A percentile compares a stretch with the other conserved stretches of the same genome.
These are phyloP conservation scores for Corythoichthys haematopterus DNA, from an alignment of 2,113 vertebrate genomes.

Conservation along the genomic window DNA sequence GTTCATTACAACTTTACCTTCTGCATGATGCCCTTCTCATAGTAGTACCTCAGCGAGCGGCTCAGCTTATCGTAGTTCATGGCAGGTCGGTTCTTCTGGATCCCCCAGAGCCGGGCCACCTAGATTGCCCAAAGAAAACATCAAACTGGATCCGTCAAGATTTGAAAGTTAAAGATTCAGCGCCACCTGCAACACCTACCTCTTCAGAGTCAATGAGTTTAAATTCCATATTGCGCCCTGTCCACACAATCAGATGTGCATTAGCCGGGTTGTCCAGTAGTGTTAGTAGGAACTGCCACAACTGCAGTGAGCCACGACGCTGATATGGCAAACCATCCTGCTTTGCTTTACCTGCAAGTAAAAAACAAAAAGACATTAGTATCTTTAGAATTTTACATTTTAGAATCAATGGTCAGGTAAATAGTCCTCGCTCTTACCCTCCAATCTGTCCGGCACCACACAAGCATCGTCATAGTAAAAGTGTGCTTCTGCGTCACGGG, in stretches of 20 bases:
- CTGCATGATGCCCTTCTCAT: constrained; percentile 98
- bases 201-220: constrained; percentile 92
- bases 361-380: neutral
- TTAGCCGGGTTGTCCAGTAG: constrained; percentile 88
- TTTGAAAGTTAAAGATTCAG: neutral
- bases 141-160: no score
- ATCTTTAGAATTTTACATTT: neutral
- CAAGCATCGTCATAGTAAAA: constrained; percentile 87
- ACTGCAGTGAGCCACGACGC: constrained; percentile 88
- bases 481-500: constrained; percentile 79
- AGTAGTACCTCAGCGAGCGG: constrained; percentile 92
- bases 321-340: constrained; percentile 90
- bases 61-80: constrained; percentile 98
- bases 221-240: constrained; percentile 92
- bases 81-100: constrained; percentile 92
- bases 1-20: constrained; percentile 73
- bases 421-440: constrained; percentile 65
- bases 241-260: constrained; percentile 90
- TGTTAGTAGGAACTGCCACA: constrained; percentile 95
- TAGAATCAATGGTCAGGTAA: neutral
- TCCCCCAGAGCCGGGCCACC: constrained; percentile 93
- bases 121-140: constrained; percentile 24
- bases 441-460: constrained; percentile 85
- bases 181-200: constrained; percentile 59
- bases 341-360: constrained; percentile 80